Evolutionary conservation across 2,888 invertebrate species (phyloP).

Genomic region (Tenthredo distinguenda): DNA sequence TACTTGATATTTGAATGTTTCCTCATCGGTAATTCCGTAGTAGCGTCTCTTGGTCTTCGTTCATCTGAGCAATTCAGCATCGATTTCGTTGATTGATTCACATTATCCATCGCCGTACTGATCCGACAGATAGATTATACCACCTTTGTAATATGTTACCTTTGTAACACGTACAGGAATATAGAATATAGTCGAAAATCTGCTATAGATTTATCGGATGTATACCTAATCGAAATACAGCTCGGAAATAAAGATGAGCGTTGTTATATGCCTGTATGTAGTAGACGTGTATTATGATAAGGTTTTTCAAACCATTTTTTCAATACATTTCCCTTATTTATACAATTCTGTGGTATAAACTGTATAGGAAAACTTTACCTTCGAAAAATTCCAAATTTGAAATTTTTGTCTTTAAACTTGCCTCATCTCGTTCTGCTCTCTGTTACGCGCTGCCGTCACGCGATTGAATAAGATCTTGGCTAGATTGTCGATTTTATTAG

Average conservation of each 20-base stretch:
- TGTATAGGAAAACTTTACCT: not conserved
- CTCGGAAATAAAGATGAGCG: not conserved
- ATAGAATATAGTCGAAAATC: not conserved
- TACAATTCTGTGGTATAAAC: not conserved
- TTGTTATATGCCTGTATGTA: not conserved
- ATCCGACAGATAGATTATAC: not conserved
- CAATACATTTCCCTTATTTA: not conserved
- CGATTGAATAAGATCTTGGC: slow-evolving; percentile 85
- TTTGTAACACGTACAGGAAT: not conserved
- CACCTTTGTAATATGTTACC: not conserved
- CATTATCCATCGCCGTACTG: not conserved
- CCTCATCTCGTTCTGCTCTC: slow-evolving; percentile 67
- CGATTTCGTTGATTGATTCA: slow-evolving; percentile 10
- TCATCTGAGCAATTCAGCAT: not conserved
- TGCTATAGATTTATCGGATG: not conserved
- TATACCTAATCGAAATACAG: not conserved
- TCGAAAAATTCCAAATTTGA: not conserved
- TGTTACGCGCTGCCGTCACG: slow-evolving; percentile 73
- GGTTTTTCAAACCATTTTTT: not conserved
- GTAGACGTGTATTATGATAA: too few relatives aligned
- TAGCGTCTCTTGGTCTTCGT: not conserved
- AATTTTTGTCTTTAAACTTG: slow-evolving; percentile 3
- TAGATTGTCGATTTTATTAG: slow-evolving; percentile 87
- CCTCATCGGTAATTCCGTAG: not conserved
- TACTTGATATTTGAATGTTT: not conserved